Evolutionary conservation across 2,888 invertebrate species (phyloP), one percentile per base, ranked within the genome.

Genomic region (Noctua janthe): DNA sequence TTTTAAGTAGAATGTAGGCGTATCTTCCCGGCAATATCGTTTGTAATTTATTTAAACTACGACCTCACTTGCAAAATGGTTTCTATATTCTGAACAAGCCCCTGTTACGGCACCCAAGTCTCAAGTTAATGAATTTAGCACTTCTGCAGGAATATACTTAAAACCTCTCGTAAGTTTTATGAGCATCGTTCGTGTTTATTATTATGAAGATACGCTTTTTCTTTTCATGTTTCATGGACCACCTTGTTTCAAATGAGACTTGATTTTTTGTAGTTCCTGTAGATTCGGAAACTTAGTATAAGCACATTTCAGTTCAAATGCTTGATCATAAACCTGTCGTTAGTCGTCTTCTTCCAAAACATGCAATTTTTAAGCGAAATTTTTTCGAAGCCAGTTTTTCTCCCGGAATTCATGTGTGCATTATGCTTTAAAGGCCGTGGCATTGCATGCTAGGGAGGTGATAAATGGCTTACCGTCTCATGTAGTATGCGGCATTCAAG

Each of bases 21-120:
- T 59, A 78, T 83, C 78, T 72, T 35, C 11, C 80, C 47, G 20
- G 76, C 74, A 69, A 76, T 78, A 83, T 82, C 81, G 71, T 80
- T 76, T 71, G 76, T 83, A 88, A 88, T 86, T 83, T 88, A 89
- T 86, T 80, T 80, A 85, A 83, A 88, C 43, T 85, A 87, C 83
- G 43, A 73, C 51, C 76, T 73, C 66, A 78, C 78, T 56, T 67
- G 74, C 74, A 35, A 85, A 87, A 89, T 85, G 72, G 62, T 49
- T 47, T 76, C 80, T 87, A 71, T 87, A 87, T 87, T 81, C 78
- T 73, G 67, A 74, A 54, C 78, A 47, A 79, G 67, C 67, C 70
- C 35, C 62, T 71, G 62, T 74, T 66, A 87, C 80, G 49, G 29
- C 76, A 71, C 76, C 70, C 69, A 75, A 72, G 80, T 73, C 39